Evolutionary conservation across 2,797 vertebrate genomes (phyloP).

Genomic region (Phrynocephalus forsythii): DNA sequence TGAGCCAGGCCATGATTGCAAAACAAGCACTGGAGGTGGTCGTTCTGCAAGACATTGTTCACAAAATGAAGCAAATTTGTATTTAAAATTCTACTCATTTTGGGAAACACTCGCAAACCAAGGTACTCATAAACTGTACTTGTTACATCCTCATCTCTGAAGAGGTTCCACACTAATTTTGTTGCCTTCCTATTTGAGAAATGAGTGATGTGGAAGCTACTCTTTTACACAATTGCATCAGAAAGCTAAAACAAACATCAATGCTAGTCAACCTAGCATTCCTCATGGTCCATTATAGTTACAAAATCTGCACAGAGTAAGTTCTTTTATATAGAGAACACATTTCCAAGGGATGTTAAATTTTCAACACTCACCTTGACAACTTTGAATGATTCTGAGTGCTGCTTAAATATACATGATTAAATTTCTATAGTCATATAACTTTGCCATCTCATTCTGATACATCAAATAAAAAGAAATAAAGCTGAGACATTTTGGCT

Average conservation of each 20-base stretch:
- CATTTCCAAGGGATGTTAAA: background rate
- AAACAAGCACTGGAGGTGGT: too few relatives aligned
- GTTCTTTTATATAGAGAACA: background rate
- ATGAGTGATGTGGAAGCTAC: background rate
- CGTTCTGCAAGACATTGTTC: too few relatives aligned
- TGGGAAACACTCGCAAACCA: too few relatives aligned
- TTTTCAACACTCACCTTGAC: background rate
- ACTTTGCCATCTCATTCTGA: background rate
- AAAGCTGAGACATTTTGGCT: background rate
- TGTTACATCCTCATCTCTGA: too few relatives aligned
- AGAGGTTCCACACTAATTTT: background rate
- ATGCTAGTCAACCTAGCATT: background rate
- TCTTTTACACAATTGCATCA: background rate
- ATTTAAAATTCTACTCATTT: too few relatives aligned
- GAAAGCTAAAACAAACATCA: background rate
- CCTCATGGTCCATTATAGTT: background rate
- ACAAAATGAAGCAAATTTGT: too few relatives aligned
- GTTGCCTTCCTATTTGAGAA: background rate
- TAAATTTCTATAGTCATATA: background rate
- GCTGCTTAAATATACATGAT: background rate
- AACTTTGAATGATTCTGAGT: constrained; percentile 19
- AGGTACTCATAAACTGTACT: too few relatives aligned
- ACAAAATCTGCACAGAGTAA: constrained; percentile 10
- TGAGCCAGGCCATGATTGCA: too few relatives aligned
- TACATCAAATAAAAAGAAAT: background rate